A percentile compares a stretch with the other conserved stretches of the same genome.
These are phyloP conservation scores for Sipha maydis DNA, from an alignment of 2,888 invertebrate genomes.

Conservation along the genomic window DNA sequence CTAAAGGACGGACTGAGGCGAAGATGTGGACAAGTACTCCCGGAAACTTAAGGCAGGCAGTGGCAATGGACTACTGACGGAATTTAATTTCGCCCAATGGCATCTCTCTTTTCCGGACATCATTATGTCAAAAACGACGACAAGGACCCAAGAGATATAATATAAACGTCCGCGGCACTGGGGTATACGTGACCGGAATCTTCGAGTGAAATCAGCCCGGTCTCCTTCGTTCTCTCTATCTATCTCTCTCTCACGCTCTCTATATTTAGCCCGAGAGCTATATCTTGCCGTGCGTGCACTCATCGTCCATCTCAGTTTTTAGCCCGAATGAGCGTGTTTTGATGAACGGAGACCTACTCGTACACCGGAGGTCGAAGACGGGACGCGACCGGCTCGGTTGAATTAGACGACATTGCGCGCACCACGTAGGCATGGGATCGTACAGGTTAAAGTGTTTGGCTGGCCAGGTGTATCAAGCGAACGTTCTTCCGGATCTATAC, in stretches of 20 bases:
- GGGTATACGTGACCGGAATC: constrained; percentile 51
- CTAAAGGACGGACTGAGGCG: not conserved
- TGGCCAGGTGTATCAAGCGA: not conserved
- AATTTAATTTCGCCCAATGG: constrained; percentile 59
- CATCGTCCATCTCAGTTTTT: not conserved
- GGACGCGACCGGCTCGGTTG: not conserved
- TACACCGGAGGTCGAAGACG: not conserved
- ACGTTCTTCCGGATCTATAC: not conserved
- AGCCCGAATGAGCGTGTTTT: constrained; percentile 22
- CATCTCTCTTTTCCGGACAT: constrained; percentile 58
- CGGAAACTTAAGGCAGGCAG: not conserved
- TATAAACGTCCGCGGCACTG: constrained; percentile 33
- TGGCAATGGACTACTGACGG: constrained; percentile 28
- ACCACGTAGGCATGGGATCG: not conserved
- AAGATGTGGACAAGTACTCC: not conserved
- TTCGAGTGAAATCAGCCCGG: constrained; percentile 23
- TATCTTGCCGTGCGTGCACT: too few species aligned
- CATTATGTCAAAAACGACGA: constrained; percentile 57
- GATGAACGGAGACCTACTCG: constrained; percentile 18
- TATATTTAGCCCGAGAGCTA: not conserved
- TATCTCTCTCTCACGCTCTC: not conserved
- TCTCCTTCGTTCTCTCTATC: not conserved
- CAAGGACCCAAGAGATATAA: constrained; percentile 52
- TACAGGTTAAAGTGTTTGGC: not conserved
- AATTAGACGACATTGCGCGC: not conserved